Evolutionary conservation across 1,140 invertebrate species (phyloP), one percentile per base, ranked within the genome.

Genomic region (Druon quercuslanigerum): DNA sequence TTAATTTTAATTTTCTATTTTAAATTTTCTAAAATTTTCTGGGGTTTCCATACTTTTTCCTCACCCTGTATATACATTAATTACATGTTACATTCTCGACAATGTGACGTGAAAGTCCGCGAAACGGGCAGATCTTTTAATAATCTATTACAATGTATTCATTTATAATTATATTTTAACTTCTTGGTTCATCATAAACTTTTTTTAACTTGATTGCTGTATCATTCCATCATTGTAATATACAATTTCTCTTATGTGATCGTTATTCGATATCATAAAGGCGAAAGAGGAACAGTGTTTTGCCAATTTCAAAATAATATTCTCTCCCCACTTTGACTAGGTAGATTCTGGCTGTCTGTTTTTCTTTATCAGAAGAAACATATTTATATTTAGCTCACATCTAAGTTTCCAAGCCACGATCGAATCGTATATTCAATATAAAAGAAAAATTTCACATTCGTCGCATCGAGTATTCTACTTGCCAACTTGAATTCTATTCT

Each of bases 401-500:
- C 54, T 19, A 20, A 56, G 54, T 56, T 56, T 19, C 17, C 54
- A 56, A 56, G 54, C 5, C 54, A 56, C 54, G 54, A 56, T 56
- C 54, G 2, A 56, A 19, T 20, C 54, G 17, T 56, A 4, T 56
- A 20, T 56, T 56, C 54, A 2, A 56, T 56, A 56, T 56, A 56
- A 56, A 56, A 56, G 54, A 56, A 56, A 56, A 56, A 56, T 56
- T 56, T n/a, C 54, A 56, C 54, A 56, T 56, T 19, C 54, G 54
- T 20, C 19, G 54, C n/a, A 56, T 17, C 54, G 54, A 17, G 19
- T 56, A 19, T 56, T 56, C 54, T 20, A 56, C 19, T 19, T 17
- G 19, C 17, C 54, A 20, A 56, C 54, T 56, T 8, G 54, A 20
- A 56, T 56, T 56, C 54, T 56, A 56, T 56, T 56, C 17, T 56